These are phyloP conservation scores for Entomobrya proxima DNA, from an alignment of 2,888 invertebrate species.

Conservation along the genomic window DNA sequence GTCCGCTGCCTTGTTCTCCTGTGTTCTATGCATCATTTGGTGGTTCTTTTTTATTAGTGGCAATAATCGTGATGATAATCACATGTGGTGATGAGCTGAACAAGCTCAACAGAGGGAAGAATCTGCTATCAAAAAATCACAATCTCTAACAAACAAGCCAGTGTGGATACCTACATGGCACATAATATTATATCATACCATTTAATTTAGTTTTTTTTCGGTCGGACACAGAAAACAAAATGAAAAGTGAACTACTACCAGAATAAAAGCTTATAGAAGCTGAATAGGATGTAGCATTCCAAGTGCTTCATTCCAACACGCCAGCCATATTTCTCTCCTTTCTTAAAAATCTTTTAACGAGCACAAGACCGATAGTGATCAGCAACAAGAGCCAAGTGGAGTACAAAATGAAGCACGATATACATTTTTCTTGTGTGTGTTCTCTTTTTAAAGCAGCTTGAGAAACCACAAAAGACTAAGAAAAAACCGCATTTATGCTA, in stretches of 20 bases:
- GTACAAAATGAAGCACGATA: not conserved
- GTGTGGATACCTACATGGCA: not conserved
- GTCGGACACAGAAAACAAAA: not conserved
- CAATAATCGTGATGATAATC: conserved; percentile 57
- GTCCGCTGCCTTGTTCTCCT: conserved; percentile 4
- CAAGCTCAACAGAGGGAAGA: not conserved
- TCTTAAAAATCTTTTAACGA: conserved; percentile 44
- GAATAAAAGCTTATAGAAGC: not conserved
- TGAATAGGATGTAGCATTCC: not conserved
- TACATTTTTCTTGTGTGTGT: conserved; percentile 3
- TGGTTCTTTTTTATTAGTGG: conserved; percentile 53
- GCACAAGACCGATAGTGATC: conserved; percentile 50
- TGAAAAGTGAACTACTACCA: not conserved
- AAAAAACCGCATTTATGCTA: conserved; percentile 16
- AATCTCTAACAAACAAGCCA: not conserved
- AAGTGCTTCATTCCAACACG: not conserved
- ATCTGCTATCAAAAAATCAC: not conserved
- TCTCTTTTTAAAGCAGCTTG: not conserved
- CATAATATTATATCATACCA: not conserved
- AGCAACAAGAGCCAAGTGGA: not conserved
- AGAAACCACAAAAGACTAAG: conserved; percentile 10
- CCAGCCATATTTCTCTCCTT: conserved; percentile 5
- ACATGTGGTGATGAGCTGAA: conserved; percentile 41
- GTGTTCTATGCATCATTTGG: not conserved
- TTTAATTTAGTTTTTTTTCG: conserved; percentile 13